Evolutionary conservation across 2,888 invertebrate genomes (phyloP).

Genomic region (Drepanosiphum platanoidis): DNA sequence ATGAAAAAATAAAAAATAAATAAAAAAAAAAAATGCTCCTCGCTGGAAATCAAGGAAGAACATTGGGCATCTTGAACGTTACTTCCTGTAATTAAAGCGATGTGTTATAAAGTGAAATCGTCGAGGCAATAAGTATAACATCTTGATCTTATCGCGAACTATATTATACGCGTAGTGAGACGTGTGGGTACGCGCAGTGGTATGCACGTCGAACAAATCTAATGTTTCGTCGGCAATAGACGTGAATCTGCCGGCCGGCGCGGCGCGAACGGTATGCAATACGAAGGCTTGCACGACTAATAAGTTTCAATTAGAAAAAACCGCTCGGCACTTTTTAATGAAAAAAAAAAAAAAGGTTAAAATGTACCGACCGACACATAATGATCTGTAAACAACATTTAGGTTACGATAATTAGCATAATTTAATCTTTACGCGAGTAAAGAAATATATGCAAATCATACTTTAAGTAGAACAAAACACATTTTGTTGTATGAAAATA

Average conservation of each 20-base stretch:
- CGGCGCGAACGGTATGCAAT: conserved; percentile 4
- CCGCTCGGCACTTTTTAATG: not conserved
- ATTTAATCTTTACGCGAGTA: not conserved
- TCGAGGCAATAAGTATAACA: not conserved
- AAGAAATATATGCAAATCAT: not conserved
- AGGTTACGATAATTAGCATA: not conserved
- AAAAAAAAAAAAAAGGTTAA: not conserved
- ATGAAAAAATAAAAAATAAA: not conserved
- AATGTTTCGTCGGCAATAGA: not conserved
- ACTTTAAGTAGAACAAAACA: not conserved
- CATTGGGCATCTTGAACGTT: not conserved
- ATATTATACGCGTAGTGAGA: not conserved
- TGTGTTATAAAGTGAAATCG: not conserved
- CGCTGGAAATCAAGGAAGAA: not conserved
- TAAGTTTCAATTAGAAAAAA: not conserved
- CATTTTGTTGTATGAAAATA: too few relatives aligned
- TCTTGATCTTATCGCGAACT: not conserved
- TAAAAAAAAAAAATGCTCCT: not conserved
- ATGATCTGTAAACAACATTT: not conserved
- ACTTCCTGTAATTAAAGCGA: not conserved
- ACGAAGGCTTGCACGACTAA: not conserved
- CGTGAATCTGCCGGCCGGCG: too few relatives aligned
- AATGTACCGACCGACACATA: not conserved
- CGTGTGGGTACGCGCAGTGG: too few relatives aligned
- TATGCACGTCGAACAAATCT: not conserved